These are phyloP conservation scores for Haliclona indistincta DNA, from an alignment of 37 sponge, comb jelly and placozoan genomes.

Conservation along the genomic window DNA sequence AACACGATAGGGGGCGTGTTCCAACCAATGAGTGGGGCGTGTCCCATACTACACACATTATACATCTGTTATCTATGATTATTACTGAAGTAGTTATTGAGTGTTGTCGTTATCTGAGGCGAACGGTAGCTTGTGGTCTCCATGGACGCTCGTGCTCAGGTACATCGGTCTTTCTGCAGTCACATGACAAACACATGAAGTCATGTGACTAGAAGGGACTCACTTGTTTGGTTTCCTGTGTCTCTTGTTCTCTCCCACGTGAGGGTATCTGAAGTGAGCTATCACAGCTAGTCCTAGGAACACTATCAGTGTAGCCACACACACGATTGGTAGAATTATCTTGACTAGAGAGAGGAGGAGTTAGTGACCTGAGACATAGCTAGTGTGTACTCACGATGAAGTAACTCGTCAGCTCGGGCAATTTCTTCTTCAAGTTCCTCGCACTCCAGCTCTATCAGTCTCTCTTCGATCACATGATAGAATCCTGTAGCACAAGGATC, in stretches of 20 bases:
- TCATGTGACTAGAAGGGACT: background rate
- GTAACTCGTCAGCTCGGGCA: no score
- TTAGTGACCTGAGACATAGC: no score
- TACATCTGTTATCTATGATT: no score
- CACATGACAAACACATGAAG: background rate
- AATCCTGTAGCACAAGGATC: no score
- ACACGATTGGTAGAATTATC: conserved; percentile 53
- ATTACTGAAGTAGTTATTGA: no score
- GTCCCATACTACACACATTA: no score
- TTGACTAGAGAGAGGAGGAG: conserved; percentile 40
- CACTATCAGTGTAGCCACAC: conserved; percentile 31
- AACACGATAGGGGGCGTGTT: no score
- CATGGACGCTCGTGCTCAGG: background rate
- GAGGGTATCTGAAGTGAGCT: conserved; percentile 77
- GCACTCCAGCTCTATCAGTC: no score
- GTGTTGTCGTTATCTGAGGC: background rate
- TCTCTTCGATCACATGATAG: no score
- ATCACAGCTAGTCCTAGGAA: conserved; percentile 51
- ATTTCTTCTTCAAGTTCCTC: no score
- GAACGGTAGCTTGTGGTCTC: background rate
- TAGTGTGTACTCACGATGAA: no score
- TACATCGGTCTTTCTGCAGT: background rate
- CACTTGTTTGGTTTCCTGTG: conserved; percentile 27
- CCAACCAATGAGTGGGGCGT: no score
- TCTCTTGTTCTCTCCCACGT: conserved; percentile 53